Base-by-base conservation (phyloP, 2,113 vertebrate genomes). In the Balaenoptera acutorostrata region DNA sequence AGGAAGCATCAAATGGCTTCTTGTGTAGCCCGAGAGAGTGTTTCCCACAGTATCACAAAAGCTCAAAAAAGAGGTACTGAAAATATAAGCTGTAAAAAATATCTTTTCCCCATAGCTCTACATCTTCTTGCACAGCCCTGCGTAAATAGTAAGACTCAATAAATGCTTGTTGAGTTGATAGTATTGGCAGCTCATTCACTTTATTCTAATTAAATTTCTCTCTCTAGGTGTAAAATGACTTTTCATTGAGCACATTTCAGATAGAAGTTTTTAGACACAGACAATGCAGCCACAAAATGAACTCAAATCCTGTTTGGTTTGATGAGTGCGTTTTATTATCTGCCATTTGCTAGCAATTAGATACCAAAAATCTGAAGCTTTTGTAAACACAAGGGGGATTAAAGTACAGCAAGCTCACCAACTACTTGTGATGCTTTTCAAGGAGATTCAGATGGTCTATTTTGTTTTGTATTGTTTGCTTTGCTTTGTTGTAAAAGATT, bases 291-390 rank as follows among this genome's bases (percentile, higher is more conserved):
- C 52, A 52, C 92, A 77, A 92, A 96, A 95, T 90, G 74, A 96
- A 96, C 52, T 46, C 68, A 97, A 93, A 95, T 96, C 46, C 68
- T 85, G 59, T 94, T 97, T 92, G 44, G 74, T 82, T 91, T 96
- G 96, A 96, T 85, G 78, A 94, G 89, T 55, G 25, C 64, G 89
- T 97, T 98, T 97, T 97, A 96, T 97, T 96, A 92, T 96, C 90
- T 84, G 44, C 57, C 87, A 23, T 97, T 96, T 96, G 74, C 64
- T 93, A 84, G 94, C 90, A 96, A 97, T 96, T 97, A 97, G 81
- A 96, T 61, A 91, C 46, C 80, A 84, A 95, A 95, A 92, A 92
- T 84, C 36, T 77, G 92, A 96, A 93, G 88, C 89, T 92, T 88
- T 71, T 94, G 36, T 77, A 97, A 97, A 97, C 75, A 84, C 57